phyloP scores from a whole-genome alignment of 2,797 vertebrate species.

The Trachurus trachurus region DNA sequence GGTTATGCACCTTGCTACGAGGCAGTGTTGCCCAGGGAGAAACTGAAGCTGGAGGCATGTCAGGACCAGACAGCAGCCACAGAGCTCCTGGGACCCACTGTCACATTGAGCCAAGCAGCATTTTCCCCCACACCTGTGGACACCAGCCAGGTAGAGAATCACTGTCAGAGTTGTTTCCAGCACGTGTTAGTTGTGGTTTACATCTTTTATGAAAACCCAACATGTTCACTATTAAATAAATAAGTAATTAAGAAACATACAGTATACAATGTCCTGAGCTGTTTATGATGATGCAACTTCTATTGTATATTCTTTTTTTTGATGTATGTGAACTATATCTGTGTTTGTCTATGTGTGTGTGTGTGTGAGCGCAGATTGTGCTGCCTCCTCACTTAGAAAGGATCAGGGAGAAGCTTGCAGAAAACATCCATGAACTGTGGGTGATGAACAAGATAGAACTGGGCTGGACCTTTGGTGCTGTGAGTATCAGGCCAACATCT shows the following conservation, averaged over 20 bases:
- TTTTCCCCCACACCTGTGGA: constrained; percentile 96
- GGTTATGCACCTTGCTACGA: constrained; percentile 96
- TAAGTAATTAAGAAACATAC: neutral
- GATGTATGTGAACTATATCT: neutral
- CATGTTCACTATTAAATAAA: neutral
- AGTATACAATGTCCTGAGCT: neutral
- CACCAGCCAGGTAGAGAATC: constrained; percentile 90
- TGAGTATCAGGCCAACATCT: constrained; percentile 72
- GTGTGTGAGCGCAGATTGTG: constrained; percentile 87
- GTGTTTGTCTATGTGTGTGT: neutral
- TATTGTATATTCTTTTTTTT: neutral
- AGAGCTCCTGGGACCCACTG: constrained; percentile 91
- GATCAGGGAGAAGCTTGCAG: constrained; percentile 95
- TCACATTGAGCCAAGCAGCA: constrained; percentile 93
- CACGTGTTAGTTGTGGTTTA: neutral
- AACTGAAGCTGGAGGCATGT: constrained; percentile 93
- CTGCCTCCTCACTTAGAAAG: constrained; percentile 94
- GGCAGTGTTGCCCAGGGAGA: constrained; percentile 94
- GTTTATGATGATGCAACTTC: neutral
- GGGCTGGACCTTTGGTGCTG: constrained; percentile 95
- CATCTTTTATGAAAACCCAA: neutral
- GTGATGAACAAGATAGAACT: constrained; percentile 99
- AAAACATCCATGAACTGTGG: constrained; percentile 98
- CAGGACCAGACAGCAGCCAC: constrained; percentile 88
- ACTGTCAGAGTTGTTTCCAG: neutral